Evolutionary conservation across 2,113 vertebrate genomes (phyloP).

Genomic region (Serinus canaria): DNA sequence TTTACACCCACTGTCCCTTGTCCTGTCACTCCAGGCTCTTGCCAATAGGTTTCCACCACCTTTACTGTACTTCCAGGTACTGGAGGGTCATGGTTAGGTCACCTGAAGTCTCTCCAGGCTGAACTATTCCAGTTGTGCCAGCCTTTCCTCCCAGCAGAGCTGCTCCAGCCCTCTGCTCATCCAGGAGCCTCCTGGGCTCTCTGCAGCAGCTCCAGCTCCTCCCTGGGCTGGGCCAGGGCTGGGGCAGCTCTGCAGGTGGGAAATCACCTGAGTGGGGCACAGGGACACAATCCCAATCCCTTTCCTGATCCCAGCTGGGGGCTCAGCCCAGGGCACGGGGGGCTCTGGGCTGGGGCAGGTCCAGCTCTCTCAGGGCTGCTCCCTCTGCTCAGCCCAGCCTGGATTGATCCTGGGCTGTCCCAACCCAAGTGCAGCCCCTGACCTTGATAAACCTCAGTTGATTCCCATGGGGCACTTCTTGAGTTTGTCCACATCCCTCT

Average conservation of each 20-base stretch:
- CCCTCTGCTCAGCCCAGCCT: not conserved
- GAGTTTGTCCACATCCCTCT: not conserved
- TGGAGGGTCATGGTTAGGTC: not conserved
- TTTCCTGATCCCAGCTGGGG: not conserved
- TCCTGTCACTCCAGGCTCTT: not conserved
- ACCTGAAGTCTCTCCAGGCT: not conserved
- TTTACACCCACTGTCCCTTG: not conserved
- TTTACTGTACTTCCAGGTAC: not conserved
- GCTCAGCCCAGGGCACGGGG: fast-evolving
- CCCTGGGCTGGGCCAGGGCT: not conserved
- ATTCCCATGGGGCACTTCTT: fast-evolving
- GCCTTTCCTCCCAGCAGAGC: not conserved
- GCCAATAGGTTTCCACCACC: not conserved
- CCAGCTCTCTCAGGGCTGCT: not conserved
- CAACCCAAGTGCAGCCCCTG: fast-evolving
- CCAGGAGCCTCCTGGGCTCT: not conserved
- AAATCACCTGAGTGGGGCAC: not conserved
- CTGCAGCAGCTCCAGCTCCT: not conserved
- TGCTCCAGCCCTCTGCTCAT: not conserved
- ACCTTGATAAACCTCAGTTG: not conserved
- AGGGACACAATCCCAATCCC: not conserved
- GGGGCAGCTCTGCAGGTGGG: not conserved
- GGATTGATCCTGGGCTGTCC: fast-evolving
- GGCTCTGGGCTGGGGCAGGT: not conserved
- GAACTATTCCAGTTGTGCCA: not conserved